A percentile compares a stretch with the other conserved stretches of the same genome.
phyloP scores from a whole-genome alignment of 2,797 vertebrate genomes.

The Todus mexicanus region DNA sequence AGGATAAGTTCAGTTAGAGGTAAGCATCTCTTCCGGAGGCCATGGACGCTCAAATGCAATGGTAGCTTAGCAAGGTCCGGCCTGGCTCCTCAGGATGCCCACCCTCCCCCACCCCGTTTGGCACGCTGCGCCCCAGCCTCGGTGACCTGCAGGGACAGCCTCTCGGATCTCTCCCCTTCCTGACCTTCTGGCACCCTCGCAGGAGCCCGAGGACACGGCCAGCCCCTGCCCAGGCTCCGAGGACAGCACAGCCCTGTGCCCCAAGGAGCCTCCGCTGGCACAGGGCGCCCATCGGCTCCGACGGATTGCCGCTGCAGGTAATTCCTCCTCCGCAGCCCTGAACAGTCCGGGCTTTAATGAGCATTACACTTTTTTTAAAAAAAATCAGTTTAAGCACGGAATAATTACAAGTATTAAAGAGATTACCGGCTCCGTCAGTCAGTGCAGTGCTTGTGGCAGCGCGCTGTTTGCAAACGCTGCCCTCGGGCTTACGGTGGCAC shows the following conservation, averaged over 20 bases:
- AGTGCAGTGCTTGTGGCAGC: neutral
- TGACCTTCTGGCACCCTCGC: accelerated
- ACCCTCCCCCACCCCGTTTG: neutral
- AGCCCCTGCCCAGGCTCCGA: no score
- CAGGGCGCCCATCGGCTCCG: neutral
- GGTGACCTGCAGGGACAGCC: neutral
- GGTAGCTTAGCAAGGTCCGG: conserved; percentile 70
- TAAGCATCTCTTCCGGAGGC: conserved; percentile 74
- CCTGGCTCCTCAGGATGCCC: neutral
- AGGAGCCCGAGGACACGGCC: neutral
- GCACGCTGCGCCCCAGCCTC: neutral
- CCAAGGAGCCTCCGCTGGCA: accelerated
- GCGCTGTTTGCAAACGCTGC: neutral
- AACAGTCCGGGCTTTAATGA: neutral
- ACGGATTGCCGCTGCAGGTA: neutral
- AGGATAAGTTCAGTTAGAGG: conserved; percentile 85
- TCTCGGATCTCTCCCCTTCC: neutral
- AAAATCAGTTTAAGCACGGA: neutral
- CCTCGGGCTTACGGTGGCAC: neutral
- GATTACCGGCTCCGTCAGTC: neutral
- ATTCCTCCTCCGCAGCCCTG: neutral
- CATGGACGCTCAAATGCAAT: conserved; percentile 73
- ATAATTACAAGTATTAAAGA: neutral
- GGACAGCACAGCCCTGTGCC: neutral
- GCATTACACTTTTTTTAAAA: neutral